Evolutionary conservation across 2,888 invertebrate species (phyloP).

Genomic region (Alviniconcha strummeri): DNA sequence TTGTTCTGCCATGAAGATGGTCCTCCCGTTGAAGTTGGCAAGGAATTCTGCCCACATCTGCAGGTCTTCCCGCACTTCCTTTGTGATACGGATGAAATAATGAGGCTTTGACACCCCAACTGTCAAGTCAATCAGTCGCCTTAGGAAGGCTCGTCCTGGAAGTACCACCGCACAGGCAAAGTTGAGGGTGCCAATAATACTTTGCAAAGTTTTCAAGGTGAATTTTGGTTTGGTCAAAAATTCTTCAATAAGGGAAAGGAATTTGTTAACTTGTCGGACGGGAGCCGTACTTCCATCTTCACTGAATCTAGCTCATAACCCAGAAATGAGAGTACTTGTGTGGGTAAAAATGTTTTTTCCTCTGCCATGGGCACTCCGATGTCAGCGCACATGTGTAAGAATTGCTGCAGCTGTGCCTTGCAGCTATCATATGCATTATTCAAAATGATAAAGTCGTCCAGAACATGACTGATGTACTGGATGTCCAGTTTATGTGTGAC

Average conservation of each 20-base stretch:
- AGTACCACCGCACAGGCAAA: not conserved
- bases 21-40: too few species aligned
- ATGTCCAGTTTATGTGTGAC: not conserved
- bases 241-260: not conserved
- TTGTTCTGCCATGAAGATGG: not conserved
- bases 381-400: not conserved
- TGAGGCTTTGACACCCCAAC: too few species aligned
- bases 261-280: not conserved
- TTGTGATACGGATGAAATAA: not conserved
- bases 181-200: not conserved
- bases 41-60: too few species aligned
- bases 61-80: not conserved
- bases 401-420: too few species aligned
- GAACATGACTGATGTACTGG: not conserved
- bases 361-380: slow-evolving; percentile 17
- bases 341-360: not conserved
- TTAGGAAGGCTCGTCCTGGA: not conserved
- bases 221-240: too few species aligned
- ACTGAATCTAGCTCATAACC: slow-evolving; percentile 5
- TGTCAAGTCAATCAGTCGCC: too few species aligned
- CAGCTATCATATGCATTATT: too few species aligned
- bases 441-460: too few species aligned
- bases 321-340: not conserved
- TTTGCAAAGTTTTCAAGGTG: not conserved
- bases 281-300: not conserved